These are phyloP conservation scores for Terrapene triunguis DNA, from an alignment of 2,113 vertebrate genomes.

Conservation along the genomic window DNA sequence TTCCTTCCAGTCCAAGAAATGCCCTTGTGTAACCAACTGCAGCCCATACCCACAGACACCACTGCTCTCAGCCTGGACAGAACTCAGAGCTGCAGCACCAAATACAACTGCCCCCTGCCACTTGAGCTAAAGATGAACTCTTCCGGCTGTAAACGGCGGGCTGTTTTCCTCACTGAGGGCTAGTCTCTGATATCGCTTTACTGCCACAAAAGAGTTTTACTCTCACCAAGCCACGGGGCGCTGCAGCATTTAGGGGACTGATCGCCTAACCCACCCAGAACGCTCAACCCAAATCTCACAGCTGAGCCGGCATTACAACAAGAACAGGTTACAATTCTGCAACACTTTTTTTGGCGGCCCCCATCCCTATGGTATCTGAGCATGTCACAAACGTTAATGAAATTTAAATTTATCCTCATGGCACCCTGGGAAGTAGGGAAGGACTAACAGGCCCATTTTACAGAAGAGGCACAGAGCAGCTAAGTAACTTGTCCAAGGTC, in stretches of 20 bases:
- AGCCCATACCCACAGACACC: accelerated
- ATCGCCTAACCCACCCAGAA: background rate
- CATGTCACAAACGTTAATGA: background rate
- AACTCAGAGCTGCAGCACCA: background rate
- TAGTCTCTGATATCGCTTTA: too few relatives aligned
- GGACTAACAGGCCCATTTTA: background rate
- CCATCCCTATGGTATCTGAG: background rate
- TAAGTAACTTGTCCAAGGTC: accelerated
- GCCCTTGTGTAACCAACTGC: background rate
- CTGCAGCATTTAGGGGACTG: background rate
- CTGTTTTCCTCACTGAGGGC: too few relatives aligned
- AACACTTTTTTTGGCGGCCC: background rate
- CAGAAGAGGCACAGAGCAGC: background rate
- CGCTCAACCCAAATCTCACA: background rate
- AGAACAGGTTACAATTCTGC: background rate
- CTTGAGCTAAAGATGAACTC: background rate
- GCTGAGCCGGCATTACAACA: background rate
- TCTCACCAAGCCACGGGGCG: background rate
- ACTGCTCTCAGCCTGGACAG: background rate
- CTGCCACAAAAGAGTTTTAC: too few relatives aligned
- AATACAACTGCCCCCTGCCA: background rate
- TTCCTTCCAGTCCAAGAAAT: background rate
- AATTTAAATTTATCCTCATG: background rate
- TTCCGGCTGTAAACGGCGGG: background rate
- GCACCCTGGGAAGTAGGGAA: background rate